Base-by-base conservation (phyloP, 2,113 vertebrate species). In the Macquaria ambigua region DNA sequence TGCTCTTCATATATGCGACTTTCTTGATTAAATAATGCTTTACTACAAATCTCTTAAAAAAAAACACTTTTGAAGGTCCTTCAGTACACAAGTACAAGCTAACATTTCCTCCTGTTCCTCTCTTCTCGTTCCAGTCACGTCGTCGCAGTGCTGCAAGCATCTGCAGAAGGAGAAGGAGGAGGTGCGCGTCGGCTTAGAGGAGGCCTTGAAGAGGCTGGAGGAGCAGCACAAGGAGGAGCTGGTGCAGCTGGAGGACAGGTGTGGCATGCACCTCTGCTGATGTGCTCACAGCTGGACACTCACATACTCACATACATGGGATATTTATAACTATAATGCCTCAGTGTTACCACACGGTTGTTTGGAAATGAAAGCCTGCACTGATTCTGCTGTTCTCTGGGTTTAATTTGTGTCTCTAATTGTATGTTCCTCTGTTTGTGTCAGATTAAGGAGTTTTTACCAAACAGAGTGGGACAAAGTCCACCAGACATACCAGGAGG, bases 381-480 rank as follows among this genome's bases (percentile, higher is more conserved):
- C 25, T 63, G 5, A 64, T 31, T 63, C 23, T 28, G 1, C 46
- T 73, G 14, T 55, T 39, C 10, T 28, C 64, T 72, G 41, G 8
- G 8, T 39, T 37, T 52, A 23, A 6, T 34, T 11, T 64, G 67
- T 72, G 14, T 67, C 48, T 53, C 3, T 8, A 50, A 12, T 6
- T 31, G 16, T 74, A 1, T 82, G 58, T 79, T 28, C 2, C n/a
- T 58, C 25, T 59, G 7, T 79, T 34, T 71, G 34, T 68, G 20
- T 9, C 83, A 95, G 94, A 70, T 94, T 99, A 15, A 96, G 96
- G 79, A 95, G 96, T 21, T 98, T 98, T 62, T 99, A 98, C 91
- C 97, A 97, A 0, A 94, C 95, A 1, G 97, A 99, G 93, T 99
- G 97, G 90, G 97, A 99, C 85, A 98, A 97, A 87, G 96, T 97